Base-by-base conservation (phyloP, 2,113 vertebrate genomes). In the Sturnus vulgaris region DNA sequence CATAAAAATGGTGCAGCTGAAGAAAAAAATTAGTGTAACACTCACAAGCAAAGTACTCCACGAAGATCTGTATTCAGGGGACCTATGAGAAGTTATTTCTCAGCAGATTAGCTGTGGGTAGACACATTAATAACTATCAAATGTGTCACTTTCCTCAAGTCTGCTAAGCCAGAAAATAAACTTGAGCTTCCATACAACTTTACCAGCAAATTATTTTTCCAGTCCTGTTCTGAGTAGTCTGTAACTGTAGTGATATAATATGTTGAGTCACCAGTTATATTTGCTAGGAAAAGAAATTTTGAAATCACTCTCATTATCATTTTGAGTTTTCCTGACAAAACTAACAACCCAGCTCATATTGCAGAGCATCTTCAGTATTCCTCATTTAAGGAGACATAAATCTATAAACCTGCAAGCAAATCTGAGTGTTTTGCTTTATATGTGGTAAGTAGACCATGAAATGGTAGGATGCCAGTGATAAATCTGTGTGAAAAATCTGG, bases 401-500 rank as follows among this genome's bases (percentile, higher is more conserved):
- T 65, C 59, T 57, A 22, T 66, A 56, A 90, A 68, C n/a, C n/a
- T 94, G n/a, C 64, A 86, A 95, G 31, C 11, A 56, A 71, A 84
- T 85, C 25, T 70, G 55, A 64, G 8, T 80, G 24, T 91, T 93
- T 84, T 87, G 35, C 25, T 81, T 31, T 30, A 5, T 75, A 39
- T 33, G 20, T 73, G n/a, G 25, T 21, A 68, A 78, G 76, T 33
- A 83, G 76, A 83, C 52, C 53, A 37, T 64, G 80, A 78, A 94
- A 86, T 86, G 31, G 20, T 71, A 69, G 61, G 37, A 49, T 90
- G 39, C 49, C 1, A 2, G 42, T 85, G 46, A 59, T 75, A 77
- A 86, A 93, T 83, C 56, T 56, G 47, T 75, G 56, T 95, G 85
- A 72, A 86, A 78, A 73, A 90, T 93, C 86, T 56, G 70, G 31